Conservation (phyloP, 35 echinoderm and acorn worm species). For the Ophioderma brevispina region DNA sequence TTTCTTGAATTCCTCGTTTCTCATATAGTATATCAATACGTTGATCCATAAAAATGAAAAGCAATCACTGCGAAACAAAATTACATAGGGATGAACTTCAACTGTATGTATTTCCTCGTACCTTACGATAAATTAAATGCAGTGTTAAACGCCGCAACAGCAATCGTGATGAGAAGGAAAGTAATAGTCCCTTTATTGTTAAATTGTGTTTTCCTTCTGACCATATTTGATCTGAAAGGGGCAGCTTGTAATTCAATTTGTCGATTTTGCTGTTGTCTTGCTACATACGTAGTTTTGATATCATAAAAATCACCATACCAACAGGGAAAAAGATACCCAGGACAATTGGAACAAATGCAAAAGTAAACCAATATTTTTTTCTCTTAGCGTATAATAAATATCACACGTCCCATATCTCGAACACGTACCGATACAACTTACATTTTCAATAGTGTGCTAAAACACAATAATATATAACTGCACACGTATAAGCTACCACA, state of each 20-base stretch:
- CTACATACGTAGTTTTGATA: neutral
- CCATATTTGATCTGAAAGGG: neutral
- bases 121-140: neutral
- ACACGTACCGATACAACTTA: neutral
- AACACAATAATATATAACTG: neutral
- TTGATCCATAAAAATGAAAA: neutral
- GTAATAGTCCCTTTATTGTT: neutral
- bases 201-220: neutral
- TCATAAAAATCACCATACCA: neutral
- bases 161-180: neutral
- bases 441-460: neutral
- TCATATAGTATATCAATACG: neutral
- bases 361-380: neutral
- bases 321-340: neutral
- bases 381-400: neutral
- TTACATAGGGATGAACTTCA: no score
- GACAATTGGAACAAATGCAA: no score
- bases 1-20: neutral
- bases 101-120: neutral
- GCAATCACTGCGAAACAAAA: neutral
- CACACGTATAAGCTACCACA: neutral
- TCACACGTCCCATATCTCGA: neutral
- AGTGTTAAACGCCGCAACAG: neutral
- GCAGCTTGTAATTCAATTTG: neutral
- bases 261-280: neutral